Percentiles rank a stretch among this genome's conserved stretches.
phyloP scores from a whole-genome alignment of 2,797 vertebrate species.

The Sebastes cheni region DNA sequence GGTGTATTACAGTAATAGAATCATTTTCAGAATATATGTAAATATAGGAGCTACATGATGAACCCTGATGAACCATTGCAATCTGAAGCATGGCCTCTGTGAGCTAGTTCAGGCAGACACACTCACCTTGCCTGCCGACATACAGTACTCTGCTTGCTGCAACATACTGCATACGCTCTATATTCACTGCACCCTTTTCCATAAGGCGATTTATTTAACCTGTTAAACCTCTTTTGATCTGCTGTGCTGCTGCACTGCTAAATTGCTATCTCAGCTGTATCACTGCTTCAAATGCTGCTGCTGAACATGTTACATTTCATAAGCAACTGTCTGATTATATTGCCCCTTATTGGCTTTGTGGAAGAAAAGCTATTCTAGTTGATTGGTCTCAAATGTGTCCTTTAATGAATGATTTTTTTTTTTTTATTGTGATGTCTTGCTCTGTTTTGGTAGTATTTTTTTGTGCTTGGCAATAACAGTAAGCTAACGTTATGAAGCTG shows the following conservation, averaged over 20 bases:
- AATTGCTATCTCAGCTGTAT: not conserved
- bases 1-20: not conserved
- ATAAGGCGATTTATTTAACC: not conserved
- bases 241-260: not conserved
- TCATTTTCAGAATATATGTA: not conserved
- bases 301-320: not conserved
- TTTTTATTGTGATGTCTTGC: not conserved
- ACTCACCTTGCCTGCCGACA: not conserved
- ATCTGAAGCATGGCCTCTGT: not conserved
- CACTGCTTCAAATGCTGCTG: not conserved
- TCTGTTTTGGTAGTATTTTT: not conserved
- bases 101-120: not conserved
- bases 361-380: not conserved
- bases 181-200: not conserved
- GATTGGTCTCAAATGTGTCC: not conserved
- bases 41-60: not conserved
- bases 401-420: not conserved
- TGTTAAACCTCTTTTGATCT: not conserved
- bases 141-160: not conserved
- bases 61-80: not conserved
- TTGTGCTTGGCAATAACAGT: not conserved
- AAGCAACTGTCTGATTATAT: not conserved
- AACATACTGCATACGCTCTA: not conserved
- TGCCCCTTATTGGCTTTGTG: not conserved
- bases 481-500: not conserved